These are phyloP conservation scores for Papilio polyxenes DNA, from an alignment of 1,140 invertebrate species.

Conservation along the genomic window DNA sequence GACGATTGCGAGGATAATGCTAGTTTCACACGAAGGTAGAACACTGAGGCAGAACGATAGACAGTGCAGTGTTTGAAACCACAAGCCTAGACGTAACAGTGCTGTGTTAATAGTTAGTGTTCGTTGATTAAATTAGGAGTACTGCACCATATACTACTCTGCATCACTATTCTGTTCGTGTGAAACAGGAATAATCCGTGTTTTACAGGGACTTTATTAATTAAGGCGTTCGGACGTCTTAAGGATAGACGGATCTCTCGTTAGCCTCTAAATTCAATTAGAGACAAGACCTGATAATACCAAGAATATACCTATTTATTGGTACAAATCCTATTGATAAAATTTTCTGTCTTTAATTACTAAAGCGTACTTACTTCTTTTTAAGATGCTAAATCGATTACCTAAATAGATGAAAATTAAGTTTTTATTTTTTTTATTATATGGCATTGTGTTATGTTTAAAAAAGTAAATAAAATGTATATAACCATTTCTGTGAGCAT, in stretches of 20 bases:
- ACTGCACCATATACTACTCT: neutral
- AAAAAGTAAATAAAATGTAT: too few species aligned
- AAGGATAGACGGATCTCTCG: neutral
- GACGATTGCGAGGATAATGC: conserved; percentile 4
- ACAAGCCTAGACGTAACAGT: neutral
- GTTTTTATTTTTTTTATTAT: too few species aligned
- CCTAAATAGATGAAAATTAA: too few species aligned
- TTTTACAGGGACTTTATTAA: conserved; percentile 10
- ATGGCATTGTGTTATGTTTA: too few species aligned
- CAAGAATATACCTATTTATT: neutral
- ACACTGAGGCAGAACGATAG: neutral
- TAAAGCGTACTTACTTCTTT: too few species aligned
- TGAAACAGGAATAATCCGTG: neutral
- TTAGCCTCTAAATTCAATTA: neutral
- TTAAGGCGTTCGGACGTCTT: neutral
- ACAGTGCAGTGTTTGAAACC: neutral
- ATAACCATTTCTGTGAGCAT: too few species aligned
- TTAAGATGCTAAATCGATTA: too few species aligned
- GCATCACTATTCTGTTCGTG: neutral
- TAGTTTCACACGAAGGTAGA: neutral
- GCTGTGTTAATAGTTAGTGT: neutral
- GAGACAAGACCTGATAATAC: neutral
- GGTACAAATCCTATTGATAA: too few species aligned
- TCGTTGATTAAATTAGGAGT: neutral
- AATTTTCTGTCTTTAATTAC: too few species aligned